Percentiles rank a stretch among this genome's conserved stretches.
Evolutionary conservation across 2,888 invertebrate species (phyloP).

Genomic region (Cartodere bifasciata): DNA sequence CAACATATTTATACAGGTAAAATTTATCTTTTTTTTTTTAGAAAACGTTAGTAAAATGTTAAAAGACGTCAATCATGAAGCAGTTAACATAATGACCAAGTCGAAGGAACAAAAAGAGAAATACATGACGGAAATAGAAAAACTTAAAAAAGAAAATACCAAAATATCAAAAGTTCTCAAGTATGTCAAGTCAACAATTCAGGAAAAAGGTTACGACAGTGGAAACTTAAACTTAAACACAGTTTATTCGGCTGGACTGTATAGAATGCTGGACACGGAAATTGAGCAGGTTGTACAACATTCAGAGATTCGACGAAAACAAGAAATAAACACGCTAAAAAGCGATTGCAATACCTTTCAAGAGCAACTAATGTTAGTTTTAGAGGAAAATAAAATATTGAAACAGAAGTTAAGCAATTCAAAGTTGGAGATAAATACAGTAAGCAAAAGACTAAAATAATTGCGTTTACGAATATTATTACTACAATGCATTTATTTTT

Average conservation of each 20-base stretch:
- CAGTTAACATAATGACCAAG: conserved; percentile 18
- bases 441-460: no score
- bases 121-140: conserved; percentile 17
- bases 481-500: no score
- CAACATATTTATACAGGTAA: background rate
- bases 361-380: no score
- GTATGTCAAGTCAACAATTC: conserved; percentile 9
- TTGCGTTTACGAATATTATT: no score
- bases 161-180: conserved; percentile 16
- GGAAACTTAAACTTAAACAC: conserved; percentile 9
- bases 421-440: no score
- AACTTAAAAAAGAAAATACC: conserved; percentile 16
- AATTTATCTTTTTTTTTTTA: conserved; percentile 6
- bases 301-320: no score
- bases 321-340: no score
- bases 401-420: no score
- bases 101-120: conserved; percentile 20
- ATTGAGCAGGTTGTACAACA: conserved; percentile 10
- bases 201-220: conserved; percentile 8
- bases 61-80: conserved; percentile 22
- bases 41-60: conserved; percentile 19
- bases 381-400: no score
- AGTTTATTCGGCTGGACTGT: conserved; percentile 8
- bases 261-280: conserved; percentile 6
- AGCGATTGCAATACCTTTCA: no score